phyloP scores from a whole-genome alignment of 2,888 invertebrate species.

The Pterostichus niger region DNA sequence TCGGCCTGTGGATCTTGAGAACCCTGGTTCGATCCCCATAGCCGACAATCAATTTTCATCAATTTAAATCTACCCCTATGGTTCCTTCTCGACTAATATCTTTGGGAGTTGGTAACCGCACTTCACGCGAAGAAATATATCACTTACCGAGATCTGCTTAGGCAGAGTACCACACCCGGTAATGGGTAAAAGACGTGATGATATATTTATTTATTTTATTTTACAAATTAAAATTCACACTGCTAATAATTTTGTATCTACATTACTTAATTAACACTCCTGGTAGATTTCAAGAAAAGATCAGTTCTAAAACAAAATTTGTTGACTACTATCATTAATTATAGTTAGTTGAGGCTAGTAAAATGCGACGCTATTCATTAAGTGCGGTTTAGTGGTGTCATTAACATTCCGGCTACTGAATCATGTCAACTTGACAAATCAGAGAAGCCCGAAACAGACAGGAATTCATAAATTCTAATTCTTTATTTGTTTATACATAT shows the following conservation, averaged over 20 bases:
- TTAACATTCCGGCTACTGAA: conserved; percentile 1
- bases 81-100: too few species aligned
- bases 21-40: too few species aligned
- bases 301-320: neutral
- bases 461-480: neutral
- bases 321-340: neutral
- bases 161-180: too few species aligned
- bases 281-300: neutral
- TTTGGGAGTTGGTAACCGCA: too few species aligned
- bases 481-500: conserved; percentile 11
- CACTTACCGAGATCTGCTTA: too few species aligned
- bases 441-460: neutral
- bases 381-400: neutral
- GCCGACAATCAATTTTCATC: too few species aligned
- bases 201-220: too few species aligned
- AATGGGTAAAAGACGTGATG: too few species aligned
- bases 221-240: too few species aligned
- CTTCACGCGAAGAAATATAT: too few species aligned
- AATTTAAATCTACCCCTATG: too few species aligned
- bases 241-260: neutral
- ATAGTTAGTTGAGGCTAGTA: neutral
- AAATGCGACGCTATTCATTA: conserved; percentile 5
- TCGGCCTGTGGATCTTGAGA: too few species aligned
- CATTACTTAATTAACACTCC: neutral
- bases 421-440: neutral